Conservation (phyloP, 92 coral and sea anemone species). For the Anthopleura xanthogrammica region DNA sequence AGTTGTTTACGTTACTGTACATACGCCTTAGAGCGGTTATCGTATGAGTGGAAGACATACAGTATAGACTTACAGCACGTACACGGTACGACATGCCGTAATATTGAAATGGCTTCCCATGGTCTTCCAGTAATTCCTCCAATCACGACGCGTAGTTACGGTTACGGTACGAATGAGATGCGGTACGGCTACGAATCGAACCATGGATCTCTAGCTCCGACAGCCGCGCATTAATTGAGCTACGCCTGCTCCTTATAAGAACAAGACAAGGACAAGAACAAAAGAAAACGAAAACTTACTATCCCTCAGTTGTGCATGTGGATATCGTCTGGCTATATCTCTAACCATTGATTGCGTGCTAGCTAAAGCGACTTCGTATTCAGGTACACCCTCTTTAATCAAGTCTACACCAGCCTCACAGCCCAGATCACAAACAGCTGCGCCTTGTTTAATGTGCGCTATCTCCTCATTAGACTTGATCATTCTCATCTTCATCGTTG, state of each 20-base stretch:
- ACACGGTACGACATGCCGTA: too few relatives aligned
- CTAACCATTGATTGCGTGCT: slow-evolving; percentile 82
- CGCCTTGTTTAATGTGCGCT: slow-evolving; percentile 77
- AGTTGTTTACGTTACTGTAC: too few relatives aligned
- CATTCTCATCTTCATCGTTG: slow-evolving; percentile 91
- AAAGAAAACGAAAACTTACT: slow-evolving; percentile 51
- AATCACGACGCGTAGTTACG: too few relatives aligned
- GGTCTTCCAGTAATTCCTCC: too few relatives aligned
- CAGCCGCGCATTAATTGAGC: too few relatives aligned
- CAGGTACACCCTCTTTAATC: slow-evolving; percentile 67
- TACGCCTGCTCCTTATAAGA: too few relatives aligned
- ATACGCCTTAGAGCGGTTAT: not conserved
- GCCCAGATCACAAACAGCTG: slow-evolving; percentile 84
- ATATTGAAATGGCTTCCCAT: too few relatives aligned
- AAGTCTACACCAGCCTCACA: slow-evolving; percentile 71
- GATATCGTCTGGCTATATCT: slow-evolving; percentile 79
- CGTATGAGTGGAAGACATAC: too few relatives aligned
- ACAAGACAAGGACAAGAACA: not conserved
- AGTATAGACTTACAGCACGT: too few relatives aligned
- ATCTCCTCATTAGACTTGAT: slow-evolving; percentile 85
- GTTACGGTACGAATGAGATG: too few relatives aligned
- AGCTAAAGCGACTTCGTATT: slow-evolving; percentile 86
- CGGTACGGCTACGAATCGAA: too few relatives aligned
- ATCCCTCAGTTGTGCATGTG: slow-evolving; percentile 78
- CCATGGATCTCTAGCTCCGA: too few relatives aligned